These are phyloP conservation scores for Danaus plexippus DNA, from an alignment of 1,140 invertebrate genomes.

Conservation along the genomic window DNA sequence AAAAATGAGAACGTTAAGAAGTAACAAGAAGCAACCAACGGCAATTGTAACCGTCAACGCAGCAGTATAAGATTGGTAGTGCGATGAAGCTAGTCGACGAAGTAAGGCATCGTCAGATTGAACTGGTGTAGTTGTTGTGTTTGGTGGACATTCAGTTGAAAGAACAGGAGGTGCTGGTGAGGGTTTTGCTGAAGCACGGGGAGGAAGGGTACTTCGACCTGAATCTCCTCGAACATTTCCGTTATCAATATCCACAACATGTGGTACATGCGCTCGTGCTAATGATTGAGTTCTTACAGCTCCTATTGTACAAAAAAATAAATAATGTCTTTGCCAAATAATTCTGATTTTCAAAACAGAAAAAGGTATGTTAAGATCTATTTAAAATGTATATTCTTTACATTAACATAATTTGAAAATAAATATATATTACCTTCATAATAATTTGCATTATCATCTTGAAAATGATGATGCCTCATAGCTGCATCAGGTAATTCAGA, in stretches of 20 bases:
- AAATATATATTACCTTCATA: conserved; percentile 45
- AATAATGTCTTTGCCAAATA: conserved; percentile 2
- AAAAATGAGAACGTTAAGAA: conserved; percentile 94
- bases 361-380: no score
- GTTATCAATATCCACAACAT: conserved; percentile 57
- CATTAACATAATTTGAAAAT: neutral
- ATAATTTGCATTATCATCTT: conserved; percentile 71
- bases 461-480: conserved; percentile 86
- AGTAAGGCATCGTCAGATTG: conserved; percentile 78
- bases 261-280: conserved; percentile 73
- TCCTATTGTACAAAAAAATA: conserved; percentile 58
- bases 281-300: conserved; percentile 79
- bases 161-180: conserved; percentile 50
- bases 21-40: conserved; percentile 88
- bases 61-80: conserved; percentile 90
- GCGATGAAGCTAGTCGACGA: conserved; percentile 81
- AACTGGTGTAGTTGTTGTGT: conserved; percentile 67
- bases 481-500: conserved; percentile 72
- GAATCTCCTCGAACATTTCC: conserved; percentile 44
- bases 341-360: neutral
- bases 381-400: neutral
- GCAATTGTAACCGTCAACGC: conserved; percentile 94
- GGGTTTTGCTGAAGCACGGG: conserved; percentile 48
- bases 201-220: conserved; percentile 58
- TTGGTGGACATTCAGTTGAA: conserved; percentile 79